These are phyloP conservation scores for Lithobius niger DNA, from an alignment of 1,140 invertebrate species.

Conservation along the genomic window DNA sequence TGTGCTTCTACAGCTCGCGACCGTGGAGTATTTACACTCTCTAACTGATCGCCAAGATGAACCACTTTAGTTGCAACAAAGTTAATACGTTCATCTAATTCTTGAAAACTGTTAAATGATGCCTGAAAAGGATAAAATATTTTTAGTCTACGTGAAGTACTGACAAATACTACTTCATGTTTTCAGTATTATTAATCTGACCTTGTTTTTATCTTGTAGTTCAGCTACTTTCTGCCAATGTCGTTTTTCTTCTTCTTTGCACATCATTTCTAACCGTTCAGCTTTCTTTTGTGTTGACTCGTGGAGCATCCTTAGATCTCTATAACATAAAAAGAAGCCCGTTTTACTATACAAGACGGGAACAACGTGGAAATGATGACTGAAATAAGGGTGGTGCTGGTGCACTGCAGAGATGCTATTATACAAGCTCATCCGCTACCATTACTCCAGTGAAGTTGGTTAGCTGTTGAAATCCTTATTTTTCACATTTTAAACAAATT, in stretches of 20 bases:
- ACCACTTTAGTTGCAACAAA: constrained; percentile 93
- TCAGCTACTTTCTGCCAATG: constrained; percentile 67
- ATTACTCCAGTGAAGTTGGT: no score
- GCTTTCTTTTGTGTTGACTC: constrained; percentile 76
- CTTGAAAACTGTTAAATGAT: constrained; percentile 75
- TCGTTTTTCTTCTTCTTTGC: constrained; percentile 72
- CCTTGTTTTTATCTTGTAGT: constrained; percentile 76
- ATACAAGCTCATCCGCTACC: no score
- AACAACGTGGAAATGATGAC: no score
- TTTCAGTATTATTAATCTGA: no score
- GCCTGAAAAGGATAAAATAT: constrained; percentile 38
- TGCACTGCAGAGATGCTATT: no score
- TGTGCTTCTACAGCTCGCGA: constrained; percentile 87
- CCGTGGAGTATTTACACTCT: constrained; percentile 88
- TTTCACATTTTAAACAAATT: no score
- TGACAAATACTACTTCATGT: no score
- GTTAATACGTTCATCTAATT: constrained; percentile 90
- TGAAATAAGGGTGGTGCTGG: no score
- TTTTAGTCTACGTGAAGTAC: constrained; percentile 3
- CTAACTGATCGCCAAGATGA: constrained; percentile 92
- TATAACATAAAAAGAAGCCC: constrained; percentile 21
- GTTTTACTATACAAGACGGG: constrained; percentile 16
- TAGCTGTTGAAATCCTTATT: no score
- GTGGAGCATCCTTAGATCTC: constrained; percentile 58
- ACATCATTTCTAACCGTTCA: constrained; percentile 62